Conservation (phyloP, 1,140 invertebrate genomes). For the Drosophila suzukii region DNA sequence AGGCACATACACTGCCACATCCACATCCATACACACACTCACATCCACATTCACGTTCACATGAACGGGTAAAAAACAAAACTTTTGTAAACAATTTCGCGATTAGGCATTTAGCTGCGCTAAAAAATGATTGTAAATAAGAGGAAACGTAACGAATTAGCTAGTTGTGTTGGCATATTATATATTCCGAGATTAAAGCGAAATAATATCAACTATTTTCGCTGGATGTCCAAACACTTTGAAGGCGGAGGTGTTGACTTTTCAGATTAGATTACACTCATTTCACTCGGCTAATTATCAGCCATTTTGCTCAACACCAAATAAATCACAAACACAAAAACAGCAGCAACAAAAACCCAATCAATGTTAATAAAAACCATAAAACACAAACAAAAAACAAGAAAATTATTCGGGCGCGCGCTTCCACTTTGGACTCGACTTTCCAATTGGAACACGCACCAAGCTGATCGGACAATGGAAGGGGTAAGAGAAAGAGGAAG, state of each 20-base stretch:
- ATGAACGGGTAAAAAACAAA: conserved; percentile 36
- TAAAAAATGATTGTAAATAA: conserved; percentile 40
- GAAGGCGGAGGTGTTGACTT: conserved; percentile 33
- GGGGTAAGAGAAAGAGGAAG: conserved; percentile 2
- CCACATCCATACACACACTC: conserved; percentile 10
- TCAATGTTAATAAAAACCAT: conserved; percentile 29
- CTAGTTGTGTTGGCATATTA: conserved; percentile 21
- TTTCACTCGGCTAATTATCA: conserved; percentile 56
- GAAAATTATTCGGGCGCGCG: conserved; percentile 45
- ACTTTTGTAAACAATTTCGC: conserved; percentile 61
- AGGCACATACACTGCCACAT: conserved; percentile 2
- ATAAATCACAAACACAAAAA: conserved; percentile 60
- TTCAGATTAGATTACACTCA: conserved; percentile 54
- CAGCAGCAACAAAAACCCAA: conserved; percentile 32
- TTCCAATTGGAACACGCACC: conserved; percentile 64
- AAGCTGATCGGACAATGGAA: conserved; percentile 39
- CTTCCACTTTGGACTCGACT: conserved; percentile 61
- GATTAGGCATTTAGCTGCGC: conserved; percentile 40
- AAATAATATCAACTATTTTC: conserved; percentile 68
- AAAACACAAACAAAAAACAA: conserved; percentile 1
- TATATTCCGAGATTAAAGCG: conserved; percentile 47
- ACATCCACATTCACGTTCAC: conserved; percentile 19
- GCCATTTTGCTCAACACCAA: conserved; percentile 57
- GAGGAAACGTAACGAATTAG: conserved; percentile 27
- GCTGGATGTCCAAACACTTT: conserved; percentile 45